These are phyloP conservation scores for Arremon aurantiirostris DNA, from an alignment of 2,797 vertebrate species.

Conservation along the genomic window DNA sequence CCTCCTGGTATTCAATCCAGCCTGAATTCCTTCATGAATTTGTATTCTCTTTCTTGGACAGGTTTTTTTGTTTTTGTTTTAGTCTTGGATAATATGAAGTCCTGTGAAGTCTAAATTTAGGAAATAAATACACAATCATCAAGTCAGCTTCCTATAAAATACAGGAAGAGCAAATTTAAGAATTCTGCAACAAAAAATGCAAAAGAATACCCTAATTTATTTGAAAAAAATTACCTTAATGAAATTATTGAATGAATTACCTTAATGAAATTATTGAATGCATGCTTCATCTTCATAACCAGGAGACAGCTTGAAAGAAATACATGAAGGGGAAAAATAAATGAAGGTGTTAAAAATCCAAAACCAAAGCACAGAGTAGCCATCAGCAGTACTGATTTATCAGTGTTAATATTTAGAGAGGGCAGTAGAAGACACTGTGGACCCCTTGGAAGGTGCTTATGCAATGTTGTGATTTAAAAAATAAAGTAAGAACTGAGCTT, in stretches of 20 bases:
- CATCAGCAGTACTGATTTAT: not conserved
- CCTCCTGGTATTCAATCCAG: not conserved
- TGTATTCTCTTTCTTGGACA: not conserved
- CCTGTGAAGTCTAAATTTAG: not conserved
- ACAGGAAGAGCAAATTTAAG: not conserved
- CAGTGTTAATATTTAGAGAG: not conserved
- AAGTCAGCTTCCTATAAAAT: not conserved
- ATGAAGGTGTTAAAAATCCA: not conserved
- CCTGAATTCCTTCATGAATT: not conserved
- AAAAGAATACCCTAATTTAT: not conserved
- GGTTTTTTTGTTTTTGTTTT: not conserved
- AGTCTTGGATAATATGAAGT: not conserved
- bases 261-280: not conserved
- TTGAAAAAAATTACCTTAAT: not conserved
- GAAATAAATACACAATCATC: not conserved
- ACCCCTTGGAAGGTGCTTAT: not conserved
- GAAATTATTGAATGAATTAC: no score
- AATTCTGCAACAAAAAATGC: not conserved
- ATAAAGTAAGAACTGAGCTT: not conserved
- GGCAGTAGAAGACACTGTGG: not conserved
- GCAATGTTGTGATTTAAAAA: not conserved
- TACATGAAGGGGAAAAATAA: not conserved
- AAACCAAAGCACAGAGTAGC: not conserved
- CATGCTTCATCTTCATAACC: not conserved
- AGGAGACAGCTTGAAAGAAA: not conserved